phyloP scores from a whole-genome alignment of 2,888 invertebrate species.

The Frankliniella fusca region DNA sequence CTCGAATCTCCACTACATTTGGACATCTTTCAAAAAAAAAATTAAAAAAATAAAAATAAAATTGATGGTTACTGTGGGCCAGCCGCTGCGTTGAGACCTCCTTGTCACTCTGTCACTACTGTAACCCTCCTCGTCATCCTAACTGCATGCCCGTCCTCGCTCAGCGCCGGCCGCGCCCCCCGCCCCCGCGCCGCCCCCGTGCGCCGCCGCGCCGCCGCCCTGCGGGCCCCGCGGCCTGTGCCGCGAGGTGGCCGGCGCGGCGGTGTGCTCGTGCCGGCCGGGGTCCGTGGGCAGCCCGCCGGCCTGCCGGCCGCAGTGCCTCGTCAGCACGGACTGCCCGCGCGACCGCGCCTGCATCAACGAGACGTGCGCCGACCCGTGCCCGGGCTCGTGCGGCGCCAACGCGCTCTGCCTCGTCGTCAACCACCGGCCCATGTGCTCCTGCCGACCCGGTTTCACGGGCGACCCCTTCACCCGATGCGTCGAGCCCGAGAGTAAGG shows the following conservation, averaged over 20 bases:
- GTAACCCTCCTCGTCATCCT: background rate
- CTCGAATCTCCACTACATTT: too few species aligned
- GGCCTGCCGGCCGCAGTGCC: constrained; percentile 55
- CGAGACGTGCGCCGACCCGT: constrained; percentile 59
- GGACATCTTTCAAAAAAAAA: too few species aligned
- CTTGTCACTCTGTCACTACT: background rate
- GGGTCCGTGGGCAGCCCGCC: constrained; percentile 57
- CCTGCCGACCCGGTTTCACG: constrained; percentile 55
- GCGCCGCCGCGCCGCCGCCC: constrained; percentile 51
- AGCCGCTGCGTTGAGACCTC: background rate
- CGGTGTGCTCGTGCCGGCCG: constrained; percentile 58
- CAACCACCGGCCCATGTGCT: constrained; percentile 60
- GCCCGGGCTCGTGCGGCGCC: constrained; percentile 55
- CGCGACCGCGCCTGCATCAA: constrained; percentile 57
- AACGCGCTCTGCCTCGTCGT: constrained; percentile 55
- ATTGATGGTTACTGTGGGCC: too few species aligned
- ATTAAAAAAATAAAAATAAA: too few species aligned
- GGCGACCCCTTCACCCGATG: constrained; percentile 60
- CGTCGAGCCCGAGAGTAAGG: constrained; percentile 44
- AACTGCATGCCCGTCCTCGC: background rate
- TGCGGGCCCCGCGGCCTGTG: constrained; percentile 59
- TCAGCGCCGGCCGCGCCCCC: background rate
- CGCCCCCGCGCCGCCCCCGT: background rate
- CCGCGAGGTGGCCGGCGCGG: constrained; percentile 52
- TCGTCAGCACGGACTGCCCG: constrained; percentile 56